A percentile compares a stretch with the other conserved stretches of the same genome.
phyloP scores from a whole-genome alignment of 1,140 invertebrate species.

The Drosophila micromelanica region DNA sequence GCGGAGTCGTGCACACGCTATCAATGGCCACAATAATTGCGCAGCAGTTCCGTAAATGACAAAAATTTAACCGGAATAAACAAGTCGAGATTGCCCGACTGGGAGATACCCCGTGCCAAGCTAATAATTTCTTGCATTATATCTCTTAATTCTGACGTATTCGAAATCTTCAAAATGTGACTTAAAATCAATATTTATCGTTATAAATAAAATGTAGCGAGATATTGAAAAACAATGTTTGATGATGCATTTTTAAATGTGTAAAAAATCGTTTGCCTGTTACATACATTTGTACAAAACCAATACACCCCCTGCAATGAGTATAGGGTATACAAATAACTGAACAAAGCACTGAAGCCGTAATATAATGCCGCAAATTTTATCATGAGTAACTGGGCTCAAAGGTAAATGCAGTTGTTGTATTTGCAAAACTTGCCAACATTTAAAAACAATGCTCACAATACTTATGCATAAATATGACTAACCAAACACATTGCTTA shows the following conservation, averaged over 20 bases:
- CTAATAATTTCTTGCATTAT: no score
- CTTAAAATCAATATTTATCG: no score
- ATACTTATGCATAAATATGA: neutral
- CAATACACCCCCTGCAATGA: neutral
- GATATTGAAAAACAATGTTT: no score
- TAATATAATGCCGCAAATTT: slow-evolving; percentile 16
- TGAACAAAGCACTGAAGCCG: slow-evolving; percentile 6
- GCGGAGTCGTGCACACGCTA: slow-evolving; percentile 18
- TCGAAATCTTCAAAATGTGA: no score
- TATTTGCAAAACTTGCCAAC: neutral
- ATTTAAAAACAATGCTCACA: neutral
- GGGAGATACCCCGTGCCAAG: no score
- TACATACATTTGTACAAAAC: no score
- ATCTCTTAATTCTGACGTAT: no score
- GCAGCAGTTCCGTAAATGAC: slow-evolving; percentile 31
- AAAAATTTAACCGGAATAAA: neutral
- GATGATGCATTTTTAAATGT: no score
- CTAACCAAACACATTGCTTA: neutral
- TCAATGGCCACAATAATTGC: slow-evolving; percentile 26
- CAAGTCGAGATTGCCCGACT: no score
- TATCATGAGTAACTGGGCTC: neutral
- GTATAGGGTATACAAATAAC: neutral
- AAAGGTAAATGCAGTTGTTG: slow-evolving; percentile 2
- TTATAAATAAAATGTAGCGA: no score
- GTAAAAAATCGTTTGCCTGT: no score